A percentile compares a stretch with the other conserved stretches of the same genome.
Evolutionary conservation across 1,140 invertebrate species (phyloP).

Genomic region (Drosophila seguyi): DNA sequence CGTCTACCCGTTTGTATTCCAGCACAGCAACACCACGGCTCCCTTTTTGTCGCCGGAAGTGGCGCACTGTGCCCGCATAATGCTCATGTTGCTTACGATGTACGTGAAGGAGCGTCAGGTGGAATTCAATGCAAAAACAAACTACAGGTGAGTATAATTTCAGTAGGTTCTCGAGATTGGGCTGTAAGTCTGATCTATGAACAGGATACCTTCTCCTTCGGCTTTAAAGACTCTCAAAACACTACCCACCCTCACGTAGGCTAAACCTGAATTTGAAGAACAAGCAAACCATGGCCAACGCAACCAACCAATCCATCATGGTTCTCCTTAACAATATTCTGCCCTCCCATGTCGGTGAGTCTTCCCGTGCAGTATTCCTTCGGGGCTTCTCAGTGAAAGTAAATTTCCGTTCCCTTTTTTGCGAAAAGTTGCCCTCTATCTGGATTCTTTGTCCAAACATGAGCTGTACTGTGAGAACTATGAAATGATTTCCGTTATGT

Average conservation of each 20-base stretch:
- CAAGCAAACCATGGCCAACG: conserved; percentile 91
- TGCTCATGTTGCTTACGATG: conserved; percentile 89
- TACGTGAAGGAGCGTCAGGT: conserved; percentile 94
- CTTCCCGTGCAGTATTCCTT: neutral
- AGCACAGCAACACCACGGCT: conserved; percentile 88
- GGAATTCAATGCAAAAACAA: conserved; percentile 94
- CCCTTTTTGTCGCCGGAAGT: conserved; percentile 87
- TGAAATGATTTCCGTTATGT: conserved; percentile 94
- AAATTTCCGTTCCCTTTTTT: neutral
- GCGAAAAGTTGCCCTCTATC: conserved; percentile 1
- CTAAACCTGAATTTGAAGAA: conserved; percentile 88
- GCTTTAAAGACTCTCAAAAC: too few species aligned
- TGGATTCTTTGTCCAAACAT: conserved; percentile 86
- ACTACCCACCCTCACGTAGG: neutral
- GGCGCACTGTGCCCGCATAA: conserved; percentile 89
- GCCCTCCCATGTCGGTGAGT: conserved; percentile 93
- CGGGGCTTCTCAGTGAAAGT: neutral
- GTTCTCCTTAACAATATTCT: conserved; percentile 93
- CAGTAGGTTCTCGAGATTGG: neutral
- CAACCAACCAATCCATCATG: conserved; percentile 92
- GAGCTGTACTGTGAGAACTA: conserved; percentile 94
- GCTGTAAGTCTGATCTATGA: neutral
- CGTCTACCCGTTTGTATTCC: conserved; percentile 86
- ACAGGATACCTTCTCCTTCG: too few species aligned
- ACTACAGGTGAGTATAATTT: conserved; percentile 85